Percentiles rank a stretch among this genome's conserved stretches.
phyloP scores from a whole-genome alignment of 2,113 vertebrate genomes.

The Salvelinus fontinalis region DNA sequence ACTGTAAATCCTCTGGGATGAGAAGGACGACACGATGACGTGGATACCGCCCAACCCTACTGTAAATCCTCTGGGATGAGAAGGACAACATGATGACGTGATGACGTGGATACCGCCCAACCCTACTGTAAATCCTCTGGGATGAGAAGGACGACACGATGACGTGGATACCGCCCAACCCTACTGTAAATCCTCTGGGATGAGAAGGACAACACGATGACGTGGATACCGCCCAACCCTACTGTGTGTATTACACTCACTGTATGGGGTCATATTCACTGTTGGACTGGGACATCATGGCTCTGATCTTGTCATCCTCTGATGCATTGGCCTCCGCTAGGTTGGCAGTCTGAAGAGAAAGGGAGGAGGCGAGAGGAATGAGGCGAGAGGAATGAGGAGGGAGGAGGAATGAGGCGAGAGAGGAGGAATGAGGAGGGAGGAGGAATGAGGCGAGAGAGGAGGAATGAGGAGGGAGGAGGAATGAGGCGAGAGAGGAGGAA shows the following conservation, averaged over 20 bases:
- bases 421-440: background rate
- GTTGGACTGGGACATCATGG: conserved; percentile 99
- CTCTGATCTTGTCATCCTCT: conserved; percentile 99
- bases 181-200: background rate
- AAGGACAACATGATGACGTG: background rate
- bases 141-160: background rate
- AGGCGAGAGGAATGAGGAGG: background rate
- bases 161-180: too few species aligned
- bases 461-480: conserved; percentile 36
- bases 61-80: background rate
- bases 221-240: background rate
- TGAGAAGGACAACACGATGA: background rate
- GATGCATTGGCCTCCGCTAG: conserved; percentile 98
- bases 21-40: background rate
- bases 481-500: background rate
- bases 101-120: too few species aligned
- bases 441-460: too few species aligned
- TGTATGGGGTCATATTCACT: conserved; percentile 97
- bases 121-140: background rate
- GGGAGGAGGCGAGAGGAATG: background rate
- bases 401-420: background rate
- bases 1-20: too few species aligned
- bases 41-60: too few species aligned
- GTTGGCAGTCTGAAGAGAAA: conserved; percentile 88
- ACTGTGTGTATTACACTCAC: conserved; percentile 77